Conservation (phyloP, 1,140 invertebrate genomes). For the Drosophila micromelanica region DNA sequence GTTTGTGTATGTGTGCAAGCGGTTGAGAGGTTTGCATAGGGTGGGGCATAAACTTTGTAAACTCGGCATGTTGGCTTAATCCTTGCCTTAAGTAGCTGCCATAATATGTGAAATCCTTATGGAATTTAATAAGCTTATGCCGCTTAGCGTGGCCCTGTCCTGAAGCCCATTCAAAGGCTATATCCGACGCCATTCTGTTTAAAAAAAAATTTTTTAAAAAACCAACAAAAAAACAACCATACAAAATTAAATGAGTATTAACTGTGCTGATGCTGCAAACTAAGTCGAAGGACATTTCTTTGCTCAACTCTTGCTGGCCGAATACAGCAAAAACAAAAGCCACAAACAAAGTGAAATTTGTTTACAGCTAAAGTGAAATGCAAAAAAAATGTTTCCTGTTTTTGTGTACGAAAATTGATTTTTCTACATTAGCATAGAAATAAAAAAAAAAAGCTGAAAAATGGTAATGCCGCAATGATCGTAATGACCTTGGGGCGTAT, state of each 20-base stretch:
- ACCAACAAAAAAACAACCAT: not conserved
- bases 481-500: no score
- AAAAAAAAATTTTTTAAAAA: not conserved
- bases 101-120: conserved; percentile 70
- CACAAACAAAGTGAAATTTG: conserved; percentile 5
- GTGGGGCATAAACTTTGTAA: conserved; percentile 64
- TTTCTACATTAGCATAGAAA: no score
- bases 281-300: conserved; percentile 10
- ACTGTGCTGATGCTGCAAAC: conserved; percentile 20
- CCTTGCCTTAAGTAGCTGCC: conserved; percentile 72
- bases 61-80: conserved; percentile 71
- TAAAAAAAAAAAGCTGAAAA: no score
- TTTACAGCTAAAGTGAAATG: not conserved
- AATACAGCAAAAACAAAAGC: not conserved
- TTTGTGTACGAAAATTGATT: not conserved
- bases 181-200: not conserved
- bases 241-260: conserved; percentile 50
- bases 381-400: not conserved
- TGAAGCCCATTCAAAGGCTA: conserved; percentile 16
- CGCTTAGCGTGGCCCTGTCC: conserved; percentile 25
- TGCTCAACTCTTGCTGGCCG: not conserved
- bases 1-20: conserved; percentile 9
- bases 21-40: conserved; percentile 18
- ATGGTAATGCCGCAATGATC: no score
- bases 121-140: conserved; percentile 78